Evolutionary conservation across 2,888 invertebrate species (phyloP).

Genomic region (Chelonus formosanus): DNA sequence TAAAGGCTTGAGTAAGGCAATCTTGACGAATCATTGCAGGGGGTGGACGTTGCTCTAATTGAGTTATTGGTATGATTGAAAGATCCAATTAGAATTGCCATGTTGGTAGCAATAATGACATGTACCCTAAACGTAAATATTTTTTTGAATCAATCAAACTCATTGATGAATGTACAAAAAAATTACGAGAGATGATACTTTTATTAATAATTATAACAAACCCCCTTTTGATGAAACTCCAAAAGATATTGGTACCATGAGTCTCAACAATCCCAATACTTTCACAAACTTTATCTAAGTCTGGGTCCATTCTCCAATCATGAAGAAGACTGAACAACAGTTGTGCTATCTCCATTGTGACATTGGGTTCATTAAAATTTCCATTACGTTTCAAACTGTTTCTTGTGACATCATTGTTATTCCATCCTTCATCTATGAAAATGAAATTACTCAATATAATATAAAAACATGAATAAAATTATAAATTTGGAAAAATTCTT

Average conservation of each 20-base stretch:
- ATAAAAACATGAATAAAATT: neutral
- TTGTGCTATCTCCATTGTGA: conserved; percentile 95
- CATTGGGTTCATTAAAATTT: conserved; percentile 67
- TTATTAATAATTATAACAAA: conserved; percentile 39
- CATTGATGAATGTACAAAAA: neutral
- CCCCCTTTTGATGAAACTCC: conserved; percentile 95
- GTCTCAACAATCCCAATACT: conserved; percentile 86
- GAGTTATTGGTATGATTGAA: conserved; percentile 55
- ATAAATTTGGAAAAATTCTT: too few species aligned
- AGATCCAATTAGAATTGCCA: conserved; percentile 74
- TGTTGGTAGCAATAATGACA: conserved; percentile 92
- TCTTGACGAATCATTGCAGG: conserved; percentile 79
- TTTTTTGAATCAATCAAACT: neutral
- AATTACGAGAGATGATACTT: neutral
- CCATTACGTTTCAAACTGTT: conserved; percentile 61
- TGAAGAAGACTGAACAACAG: conserved; percentile 92
- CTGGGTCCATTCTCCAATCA: conserved; percentile 96
- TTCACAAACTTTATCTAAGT: conserved; percentile 92
- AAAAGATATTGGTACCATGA: conserved; percentile 93
- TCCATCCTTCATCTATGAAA: conserved; percentile 59
- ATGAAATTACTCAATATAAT: conserved; percentile 15
- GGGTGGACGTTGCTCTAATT: conserved; percentile 71
- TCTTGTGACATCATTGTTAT: conserved; percentile 51
- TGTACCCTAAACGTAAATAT: conserved; percentile 72
- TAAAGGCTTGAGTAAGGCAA: conserved; percentile 82